Base-by-base conservation (phyloP, 2,888 invertebrate species). In the Hybos culiciformis region DNA sequence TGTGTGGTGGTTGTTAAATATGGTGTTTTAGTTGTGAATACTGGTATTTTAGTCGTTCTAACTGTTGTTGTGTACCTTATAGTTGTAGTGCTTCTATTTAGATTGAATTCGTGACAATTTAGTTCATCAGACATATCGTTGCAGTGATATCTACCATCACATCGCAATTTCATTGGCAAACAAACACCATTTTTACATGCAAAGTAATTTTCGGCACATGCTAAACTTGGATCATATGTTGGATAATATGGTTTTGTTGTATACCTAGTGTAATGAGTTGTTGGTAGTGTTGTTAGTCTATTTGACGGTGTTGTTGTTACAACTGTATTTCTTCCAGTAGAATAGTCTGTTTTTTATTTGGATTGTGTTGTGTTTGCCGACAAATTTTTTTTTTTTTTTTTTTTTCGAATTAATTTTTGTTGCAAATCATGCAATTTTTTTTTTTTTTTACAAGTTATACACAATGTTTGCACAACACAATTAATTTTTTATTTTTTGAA, bases 141-240 rank as follows among this genome's bases (percentile, higher is more conserved):
- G 61, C 80, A 81, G 54, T 81, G 75, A 48, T 56, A 56, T 40
- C 59, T 55, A 32, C 70, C 67, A 61, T 81, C 72, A 60, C 80
- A 78, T 44, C 71, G 59, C 41, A 62, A 49, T 12, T 55, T 48
- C 41, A 56, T 36, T 9, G 61, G 71, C 48, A 80, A 75, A 63
- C 79, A 80, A 52, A 70, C 66, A 56, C 74, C 75, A 58, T 73
- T 73, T 34, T 45, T 42, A 63, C 82, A 82, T 56, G 68, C 70
- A 70, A 77, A 80, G 39, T 65, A 68, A 52, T 69, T 62, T 46
- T 54, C 51, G 37, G 61, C 54, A 60, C 80, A 80, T 51, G 55
- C 47, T 15, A 54, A 50, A 45, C 55, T 56, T 17, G 41, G 33
- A 3, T 51, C 45, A 40, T 50, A 54, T 20, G 54, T 14, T 49